phyloP scores from a whole-genome alignment of 2,113 vertebrate species.

The Suricata suricatta region DNA sequence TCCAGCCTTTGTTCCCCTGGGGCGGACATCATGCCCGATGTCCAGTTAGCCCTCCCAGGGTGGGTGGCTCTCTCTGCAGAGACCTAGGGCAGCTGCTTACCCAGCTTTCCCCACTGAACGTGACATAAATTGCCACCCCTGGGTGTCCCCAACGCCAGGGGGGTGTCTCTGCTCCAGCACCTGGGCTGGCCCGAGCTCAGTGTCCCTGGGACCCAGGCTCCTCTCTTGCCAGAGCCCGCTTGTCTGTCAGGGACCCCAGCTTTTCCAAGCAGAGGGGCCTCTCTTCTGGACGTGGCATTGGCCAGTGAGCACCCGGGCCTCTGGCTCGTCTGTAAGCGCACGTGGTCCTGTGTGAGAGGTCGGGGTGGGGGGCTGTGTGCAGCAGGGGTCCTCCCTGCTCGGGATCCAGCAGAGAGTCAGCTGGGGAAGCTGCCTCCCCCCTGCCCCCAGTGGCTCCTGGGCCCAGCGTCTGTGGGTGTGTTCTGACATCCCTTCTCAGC shows the following conservation, averaged over 20 bases:
- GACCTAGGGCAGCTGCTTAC: accelerated
- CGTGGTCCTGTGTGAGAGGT: background rate
- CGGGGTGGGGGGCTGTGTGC: background rate
- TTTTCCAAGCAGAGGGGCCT: background rate
- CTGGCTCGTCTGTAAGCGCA: accelerated
- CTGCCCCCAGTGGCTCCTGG: accelerated
- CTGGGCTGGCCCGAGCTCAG: accelerated
- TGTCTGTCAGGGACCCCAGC: accelerated
- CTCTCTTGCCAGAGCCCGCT: background rate
- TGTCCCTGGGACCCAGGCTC: too few species aligned
- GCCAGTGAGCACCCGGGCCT: background rate
- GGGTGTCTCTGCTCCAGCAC: accelerated
- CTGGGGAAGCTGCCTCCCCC: too few species aligned
- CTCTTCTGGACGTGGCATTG: background rate
- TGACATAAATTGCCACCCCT: accelerated
- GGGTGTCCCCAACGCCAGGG: background rate
- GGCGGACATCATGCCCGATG: accelerated
- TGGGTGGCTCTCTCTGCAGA: accelerated
- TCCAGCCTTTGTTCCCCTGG: background rate
- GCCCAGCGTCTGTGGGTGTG: accelerated
- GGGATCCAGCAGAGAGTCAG: background rate
- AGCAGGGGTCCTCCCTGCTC: background rate
- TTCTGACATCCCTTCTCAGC: accelerated
- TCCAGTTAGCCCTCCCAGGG: accelerated
- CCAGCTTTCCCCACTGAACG: accelerated